These are phyloP conservation scores for Hipposideros larvatus DNA, from an alignment of 2,797 vertebrate genomes.

Conservation along the genomic window DNA sequence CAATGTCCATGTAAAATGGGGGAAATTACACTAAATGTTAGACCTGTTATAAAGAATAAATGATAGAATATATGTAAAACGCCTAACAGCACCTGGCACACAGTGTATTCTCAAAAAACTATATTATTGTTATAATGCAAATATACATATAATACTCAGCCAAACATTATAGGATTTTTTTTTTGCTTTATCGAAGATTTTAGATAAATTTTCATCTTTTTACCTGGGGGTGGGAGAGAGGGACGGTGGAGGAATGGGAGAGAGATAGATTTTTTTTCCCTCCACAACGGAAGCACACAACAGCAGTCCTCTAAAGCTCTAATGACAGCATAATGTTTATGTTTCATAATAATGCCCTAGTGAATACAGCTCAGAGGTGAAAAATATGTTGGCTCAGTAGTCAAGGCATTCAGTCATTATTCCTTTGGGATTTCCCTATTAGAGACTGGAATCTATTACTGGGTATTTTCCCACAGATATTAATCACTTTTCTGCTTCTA, in stretches of 20 bases:
- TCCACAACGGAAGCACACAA: neutral
- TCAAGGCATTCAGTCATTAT: neutral
- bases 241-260: neutral
- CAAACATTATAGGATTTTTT: neutral
- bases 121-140: neutral
- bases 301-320: neutral
- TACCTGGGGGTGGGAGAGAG: neutral
- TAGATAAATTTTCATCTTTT: neutral
- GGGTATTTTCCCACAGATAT: neutral
- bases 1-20: neutral
- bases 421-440: neutral
- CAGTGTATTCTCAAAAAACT: neutral
- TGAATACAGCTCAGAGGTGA: slow-evolving; percentile 25
- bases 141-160: slow-evolving; percentile 7
- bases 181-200: slow-evolving; percentile 4
- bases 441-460: slow-evolving; percentile 2
- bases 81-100: neutral
- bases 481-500: neutral
- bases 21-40: slow-evolving; percentile 18
- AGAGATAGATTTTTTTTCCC: neutral
- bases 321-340: neutral
- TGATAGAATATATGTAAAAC: neutral
- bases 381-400: neutral
- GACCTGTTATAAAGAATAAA: slow-evolving; percentile 11
- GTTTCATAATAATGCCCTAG: neutral